Evolutionary conservation across 2,797 vertebrate genomes (phyloP), one percentile per base, ranked within the genome.

Genomic region (Clarias laeviceps): DNA sequence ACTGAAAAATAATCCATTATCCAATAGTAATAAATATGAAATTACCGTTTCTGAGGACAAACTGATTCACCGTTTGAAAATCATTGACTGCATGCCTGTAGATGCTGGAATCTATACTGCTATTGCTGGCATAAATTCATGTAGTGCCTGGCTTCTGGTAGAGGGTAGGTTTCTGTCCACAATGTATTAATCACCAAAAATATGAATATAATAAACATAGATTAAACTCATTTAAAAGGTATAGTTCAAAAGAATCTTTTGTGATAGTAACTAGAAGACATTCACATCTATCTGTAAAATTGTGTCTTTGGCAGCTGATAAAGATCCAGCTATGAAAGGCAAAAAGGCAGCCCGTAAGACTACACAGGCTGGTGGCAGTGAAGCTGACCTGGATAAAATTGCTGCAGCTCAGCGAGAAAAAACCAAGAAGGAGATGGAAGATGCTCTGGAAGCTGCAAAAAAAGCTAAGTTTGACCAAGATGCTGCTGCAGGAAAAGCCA

Each of bases 71-170:
- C 92, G 90, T 87, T 91, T 99, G 89, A 84, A 94, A 45, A 91
- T 98, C 82, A 95, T 90, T 40, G 95, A 96, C 0, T 94, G 92
- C 59, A 66, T 79, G 81, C 90, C 94, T 82, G 89, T 96, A 86
- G 98, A 98, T 83, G 93, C 81, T 0, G 97, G 97, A 22, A 96
- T 97, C 91, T 98, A 98, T 79, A 93, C 96, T 0, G 95, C 97
- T 1, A 91, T 95, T 68, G 94, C 92, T 0, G 96, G 97, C 57
- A 95, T 96, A 79, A 95, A 96, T 15, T 92, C 94, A 37, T 96
- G 96, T 84, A 97, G 95, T 1, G 95, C 96, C 89, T 98, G 96
- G 96, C 96, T 99, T 24, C 73, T 97, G 18, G 95, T 98, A 45
- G 96, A 96, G 91, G 90, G 98, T 98, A 96, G 93, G 88, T 83